Base-by-base conservation (phyloP, 2,797 vertebrate species). In the Dromococcyx pavoninus region DNA sequence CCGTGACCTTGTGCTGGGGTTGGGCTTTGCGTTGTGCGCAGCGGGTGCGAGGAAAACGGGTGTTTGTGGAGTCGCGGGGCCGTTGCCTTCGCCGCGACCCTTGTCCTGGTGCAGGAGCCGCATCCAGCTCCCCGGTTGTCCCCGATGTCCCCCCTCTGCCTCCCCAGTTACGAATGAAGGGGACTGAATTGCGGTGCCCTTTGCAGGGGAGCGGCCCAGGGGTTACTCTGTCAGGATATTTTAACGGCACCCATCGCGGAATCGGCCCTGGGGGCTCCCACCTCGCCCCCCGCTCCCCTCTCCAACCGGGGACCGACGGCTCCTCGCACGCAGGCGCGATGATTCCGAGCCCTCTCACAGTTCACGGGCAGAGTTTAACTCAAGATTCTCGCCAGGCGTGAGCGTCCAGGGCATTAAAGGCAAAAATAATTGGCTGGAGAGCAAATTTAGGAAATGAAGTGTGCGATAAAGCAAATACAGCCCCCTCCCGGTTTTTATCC, bases 341-440 rank as follows among this genome's bases (percentile, higher is more conserved):
- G 94, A 93, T 96, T 77, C 67, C n/a, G 69, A 94, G 94, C 92
- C 96, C 96, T 93, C 91, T 92, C 95, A 79, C 97, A 94, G 97
- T 96, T 97, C 97, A 96, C 93, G 41, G 94, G 94, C 95, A 95
- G 97, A 95, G 97, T 90, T 91, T 93, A 94, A 94, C 97, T 97
- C 91, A 94, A 96, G 44, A 91, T 96, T 96, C 97, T 95, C 96
- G 81, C 95, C 97, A 89, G 96, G 96, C 95, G 78, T 78, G 92
- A 97, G 80, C 61, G 44, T 33, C 41, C 17, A 6, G 94, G 95
- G 89, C 95, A 96, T 97, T 93, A 96, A 97, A 96, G 93, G 97
- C 74, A 93, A 91, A 97, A 97, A 97, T 97, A 98, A 97, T 97
- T 97, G 97, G 97, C 97, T 96, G 96, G 97, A 95, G 97, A 97